phyloP scores from a whole-genome alignment of 2,888 invertebrate genomes.

The Zygogramma bicolorata region DNA sequence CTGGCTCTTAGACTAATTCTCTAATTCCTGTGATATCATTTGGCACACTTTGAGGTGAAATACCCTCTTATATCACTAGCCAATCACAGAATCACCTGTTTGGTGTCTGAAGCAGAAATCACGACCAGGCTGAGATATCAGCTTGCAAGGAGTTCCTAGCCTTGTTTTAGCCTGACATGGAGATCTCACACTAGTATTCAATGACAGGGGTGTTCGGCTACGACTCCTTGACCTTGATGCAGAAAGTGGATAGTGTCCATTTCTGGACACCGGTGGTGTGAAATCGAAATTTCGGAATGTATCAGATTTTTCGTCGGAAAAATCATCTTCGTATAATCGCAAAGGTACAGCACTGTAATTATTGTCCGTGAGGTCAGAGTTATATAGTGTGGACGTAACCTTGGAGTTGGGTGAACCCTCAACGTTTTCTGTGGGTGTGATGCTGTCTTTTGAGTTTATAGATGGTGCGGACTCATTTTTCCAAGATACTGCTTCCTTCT shows the following conservation, averaged over 20 bases:
- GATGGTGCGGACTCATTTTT: slow-evolving; percentile 23
- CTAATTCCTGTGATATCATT: no score
- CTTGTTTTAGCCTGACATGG: slow-evolving; percentile 61
- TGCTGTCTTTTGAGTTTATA: neutral
- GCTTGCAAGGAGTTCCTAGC: slow-evolving; percentile 63
- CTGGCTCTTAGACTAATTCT: no score
- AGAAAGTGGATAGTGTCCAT: slow-evolving; percentile 47
- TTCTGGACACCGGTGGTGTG: slow-evolving; percentile 60
- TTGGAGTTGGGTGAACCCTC: slow-evolving; percentile 16
- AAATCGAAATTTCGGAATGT: slow-evolving; percentile 50
- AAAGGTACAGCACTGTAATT: neutral
- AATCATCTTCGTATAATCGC: slow-evolving; percentile 17
- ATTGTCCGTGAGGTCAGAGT: neutral
- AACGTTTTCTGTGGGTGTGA: neutral
- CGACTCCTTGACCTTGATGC: slow-evolving; percentile 58
- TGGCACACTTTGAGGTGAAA: no score
- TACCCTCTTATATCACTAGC: slow-evolving; percentile 37
- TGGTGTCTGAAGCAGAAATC: slow-evolving; percentile 64
- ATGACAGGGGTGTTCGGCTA: slow-evolving; percentile 60
- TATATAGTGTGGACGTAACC: slow-evolving; percentile 23
- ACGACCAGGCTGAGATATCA: slow-evolving; percentile 58
- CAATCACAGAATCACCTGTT: slow-evolving; percentile 62
- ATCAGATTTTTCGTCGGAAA: slow-evolving; percentile 38
- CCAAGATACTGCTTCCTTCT: slow-evolving; percentile 36
- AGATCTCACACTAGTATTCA: slow-evolving; percentile 52